Percentiles rank a stretch among this genome's conserved stretches.
phyloP scores from a whole-genome alignment of 2,888 invertebrate genomes.

The Eumacrocentrus americanus region DNA sequence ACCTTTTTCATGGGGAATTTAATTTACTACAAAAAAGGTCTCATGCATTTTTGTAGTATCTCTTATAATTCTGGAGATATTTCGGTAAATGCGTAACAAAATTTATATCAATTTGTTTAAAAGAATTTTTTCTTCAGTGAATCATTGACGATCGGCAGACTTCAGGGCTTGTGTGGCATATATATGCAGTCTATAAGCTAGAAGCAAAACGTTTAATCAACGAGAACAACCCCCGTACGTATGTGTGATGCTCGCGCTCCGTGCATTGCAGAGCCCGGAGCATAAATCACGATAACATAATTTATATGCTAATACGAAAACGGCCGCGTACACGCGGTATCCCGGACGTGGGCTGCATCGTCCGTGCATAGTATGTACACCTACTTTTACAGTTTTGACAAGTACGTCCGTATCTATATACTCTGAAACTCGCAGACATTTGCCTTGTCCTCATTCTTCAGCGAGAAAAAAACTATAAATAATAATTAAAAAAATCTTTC shows the following conservation, averaged over 20 bases:
- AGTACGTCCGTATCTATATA: conserved; percentile 27
- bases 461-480: no score
- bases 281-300: conserved; percentile 60
- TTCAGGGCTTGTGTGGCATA: conserved; percentile 22
- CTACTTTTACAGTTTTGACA: conserved; percentile 36
- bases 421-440: conserved; percentile 16
- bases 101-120: no score
- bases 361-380: conserved; percentile 21
- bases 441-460: conserved; percentile 2
- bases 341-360: conserved; percentile 31
- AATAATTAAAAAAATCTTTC: no score
- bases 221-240: conserved; percentile 37
- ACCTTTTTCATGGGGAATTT: no score
- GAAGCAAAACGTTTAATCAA: conserved; percentile 49
- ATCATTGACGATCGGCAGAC: conserved; percentile 35
- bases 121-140: no score
- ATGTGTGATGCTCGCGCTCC: conserved; percentile 28
- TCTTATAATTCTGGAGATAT: no score
- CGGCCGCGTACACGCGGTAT: conserved; percentile 35
- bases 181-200: conserved; percentile 25
- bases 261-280: conserved; percentile 35
- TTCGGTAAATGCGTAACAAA: no score
- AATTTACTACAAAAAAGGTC: no score
- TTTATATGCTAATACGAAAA: conserved; percentile 58
- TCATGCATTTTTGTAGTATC: no score